These are phyloP conservation scores for Spinus olivaceus DNA, from an alignment of 2,797 vertebrate genomes.

Conservation along the genomic window DNA sequence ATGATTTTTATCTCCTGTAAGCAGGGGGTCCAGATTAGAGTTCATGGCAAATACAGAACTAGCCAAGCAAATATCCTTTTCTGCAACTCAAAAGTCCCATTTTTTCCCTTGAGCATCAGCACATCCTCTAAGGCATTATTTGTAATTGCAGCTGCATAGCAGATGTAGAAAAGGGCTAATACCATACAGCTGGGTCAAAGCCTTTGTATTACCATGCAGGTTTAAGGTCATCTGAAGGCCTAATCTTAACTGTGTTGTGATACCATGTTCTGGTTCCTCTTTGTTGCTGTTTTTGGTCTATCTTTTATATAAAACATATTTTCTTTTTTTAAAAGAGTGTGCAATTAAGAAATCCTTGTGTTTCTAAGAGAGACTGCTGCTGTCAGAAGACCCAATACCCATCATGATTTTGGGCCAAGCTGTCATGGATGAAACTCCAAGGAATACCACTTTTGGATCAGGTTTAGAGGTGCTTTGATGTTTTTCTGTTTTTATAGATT, in stretches of 20 bases:
- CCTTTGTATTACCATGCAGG: neutral
- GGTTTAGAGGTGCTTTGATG: neutral
- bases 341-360: neutral
- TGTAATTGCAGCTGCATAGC: neutral
- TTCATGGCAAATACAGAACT: neutral
- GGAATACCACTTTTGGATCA: neutral
- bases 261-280: neutral
- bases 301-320: neutral
- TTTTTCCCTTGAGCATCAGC: neutral
- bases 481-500: neutral
- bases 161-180: neutral
- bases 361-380: neutral
- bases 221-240: neutral
- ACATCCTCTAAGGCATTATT: neutral
- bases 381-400: neutral
- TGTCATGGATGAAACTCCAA: neutral
- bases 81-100: neutral
- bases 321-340: neutral
- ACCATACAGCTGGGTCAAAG: neutral
- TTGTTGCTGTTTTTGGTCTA: neutral
- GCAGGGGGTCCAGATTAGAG: neutral
- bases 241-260: neutral
- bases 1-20: slow-evolving; percentile 14
- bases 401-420: neutral
- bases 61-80: slow-evolving; percentile 17